Conservation (phyloP, 2,113 vertebrate genomes). For the Psephotus haematonotus region DNA sequence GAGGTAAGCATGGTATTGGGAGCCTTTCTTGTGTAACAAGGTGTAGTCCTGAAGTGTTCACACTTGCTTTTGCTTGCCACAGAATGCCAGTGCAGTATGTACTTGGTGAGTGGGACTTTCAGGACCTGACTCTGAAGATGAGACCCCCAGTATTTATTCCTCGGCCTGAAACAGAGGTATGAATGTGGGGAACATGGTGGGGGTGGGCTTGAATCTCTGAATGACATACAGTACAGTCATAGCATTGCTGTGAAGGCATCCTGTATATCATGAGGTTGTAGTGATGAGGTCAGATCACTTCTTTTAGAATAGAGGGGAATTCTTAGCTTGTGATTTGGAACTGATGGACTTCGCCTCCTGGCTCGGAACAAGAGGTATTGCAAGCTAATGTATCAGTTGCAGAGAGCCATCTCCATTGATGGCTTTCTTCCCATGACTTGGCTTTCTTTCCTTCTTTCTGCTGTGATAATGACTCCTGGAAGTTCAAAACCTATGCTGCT, state of each 20-base stretch:
- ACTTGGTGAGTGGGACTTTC: conserved; percentile 96
- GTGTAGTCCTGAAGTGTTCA: not conserved
- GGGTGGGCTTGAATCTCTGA: not conserved
- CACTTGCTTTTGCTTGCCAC: not conserved
- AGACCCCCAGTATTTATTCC: conserved; percentile 95
- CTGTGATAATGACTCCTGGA: not conserved
- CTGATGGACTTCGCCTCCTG: not conserved
- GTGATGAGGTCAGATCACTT: not conserved
- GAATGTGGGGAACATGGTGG: not conserved
- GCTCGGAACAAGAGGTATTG: not conserved
- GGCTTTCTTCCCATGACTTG: not conserved
- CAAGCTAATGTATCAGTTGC: not conserved
- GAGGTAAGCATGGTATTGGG: not conserved
- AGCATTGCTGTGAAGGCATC: not conserved
- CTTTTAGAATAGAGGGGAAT: not conserved
- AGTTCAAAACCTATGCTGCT: not conserved
- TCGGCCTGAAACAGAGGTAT: conserved; percentile 95
- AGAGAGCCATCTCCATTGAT: not conserved
- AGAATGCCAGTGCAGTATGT: conserved; percentile 97
- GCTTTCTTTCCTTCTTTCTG: not conserved
- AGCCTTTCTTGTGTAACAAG: not conserved
- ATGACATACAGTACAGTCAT: accelerated
- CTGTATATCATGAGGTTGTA: not conserved
- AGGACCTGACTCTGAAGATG: conserved; percentile 90
- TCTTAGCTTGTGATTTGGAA: not conserved